Evolutionary conservation across 2,113 vertebrate genomes (phyloP).

Genomic region (Sardina pilchardus): DNA sequence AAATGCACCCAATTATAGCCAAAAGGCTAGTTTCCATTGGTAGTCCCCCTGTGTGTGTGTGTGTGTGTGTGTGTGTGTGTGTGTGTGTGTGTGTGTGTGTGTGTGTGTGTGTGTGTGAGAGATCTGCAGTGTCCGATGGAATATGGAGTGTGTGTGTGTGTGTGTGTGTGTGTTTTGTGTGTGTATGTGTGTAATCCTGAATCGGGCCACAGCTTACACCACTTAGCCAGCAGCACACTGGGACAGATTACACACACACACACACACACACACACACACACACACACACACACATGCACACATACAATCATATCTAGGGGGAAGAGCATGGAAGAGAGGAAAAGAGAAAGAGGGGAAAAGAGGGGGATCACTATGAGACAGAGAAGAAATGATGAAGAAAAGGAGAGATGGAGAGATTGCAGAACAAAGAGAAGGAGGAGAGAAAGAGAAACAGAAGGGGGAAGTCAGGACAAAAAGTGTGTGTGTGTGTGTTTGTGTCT

Average conservation of each 20-base stretch:
- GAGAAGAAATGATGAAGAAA: not conserved
- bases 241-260: not conserved
- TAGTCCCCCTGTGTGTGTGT: constrained; percentile 9
- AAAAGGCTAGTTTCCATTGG: no score
- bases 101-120: constrained; percentile 11
- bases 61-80: constrained; percentile 2
- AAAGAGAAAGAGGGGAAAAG: no score
- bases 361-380: no score
- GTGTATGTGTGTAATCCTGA: no score
- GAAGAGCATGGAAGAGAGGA: not conserved
- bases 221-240: no score
- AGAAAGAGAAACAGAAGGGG: not conserved
- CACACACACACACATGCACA: not conserved
- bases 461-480: not conserved
- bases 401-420: not conserved
- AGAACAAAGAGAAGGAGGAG: not conserved
- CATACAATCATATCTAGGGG: not conserved
- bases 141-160: not conserved
- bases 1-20: no score
- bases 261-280: not conserved
- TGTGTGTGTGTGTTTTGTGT: not conserved
- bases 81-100: no score
- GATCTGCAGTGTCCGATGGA: constrained; percentile 32
- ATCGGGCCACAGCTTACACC: no score
- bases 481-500: not conserved